phyloP scores from a whole-genome alignment of 2,113 vertebrate species.

The Orthonyx spaldingii region DNA sequence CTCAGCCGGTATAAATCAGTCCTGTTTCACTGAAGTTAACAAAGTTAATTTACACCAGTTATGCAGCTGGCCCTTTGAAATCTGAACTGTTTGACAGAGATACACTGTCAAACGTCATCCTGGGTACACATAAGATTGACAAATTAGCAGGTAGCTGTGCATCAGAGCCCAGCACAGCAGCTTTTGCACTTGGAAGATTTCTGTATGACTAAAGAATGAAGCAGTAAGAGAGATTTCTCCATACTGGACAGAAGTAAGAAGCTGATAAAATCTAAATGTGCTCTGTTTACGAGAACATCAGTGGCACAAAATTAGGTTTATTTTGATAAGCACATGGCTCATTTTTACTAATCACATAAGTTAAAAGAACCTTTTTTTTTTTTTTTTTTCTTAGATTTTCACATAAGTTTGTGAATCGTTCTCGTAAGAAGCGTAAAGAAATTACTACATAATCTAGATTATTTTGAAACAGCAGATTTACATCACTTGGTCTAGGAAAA shows the following conservation, averaged over 20 bases:
- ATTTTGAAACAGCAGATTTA: not conserved
- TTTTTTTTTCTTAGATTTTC: not conserved
- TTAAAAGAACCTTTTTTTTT: not conserved
- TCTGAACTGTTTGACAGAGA: not conserved
- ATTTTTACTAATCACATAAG: not conserved
- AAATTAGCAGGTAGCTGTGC: not conserved
- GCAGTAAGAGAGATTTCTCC: not conserved
- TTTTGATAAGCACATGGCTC: not conserved
- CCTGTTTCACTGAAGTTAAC: not conserved
- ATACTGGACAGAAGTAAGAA: not conserved
- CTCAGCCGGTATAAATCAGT: not conserved
- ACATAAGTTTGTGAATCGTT: not conserved
- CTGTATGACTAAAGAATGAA: not conserved
- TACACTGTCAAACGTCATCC: not conserved
- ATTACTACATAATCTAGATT: not conserved
- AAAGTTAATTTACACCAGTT: not conserved
- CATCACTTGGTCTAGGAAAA: not conserved
- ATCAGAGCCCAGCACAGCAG: not conserved
- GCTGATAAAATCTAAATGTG: not conserved
- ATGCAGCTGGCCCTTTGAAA: not conserved
- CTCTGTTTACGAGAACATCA: not conserved
- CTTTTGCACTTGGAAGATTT: not conserved
- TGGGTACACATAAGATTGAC: not conserved
- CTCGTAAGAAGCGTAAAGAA: not conserved
- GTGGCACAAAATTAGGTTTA: not conserved